Percentiles rank a stretch among this genome's conserved stretches.
These are phyloP conservation scores for Notechis scutatus DNA, from an alignment of 2,113 vertebrate genomes.

Conservation along the genomic window DNA sequence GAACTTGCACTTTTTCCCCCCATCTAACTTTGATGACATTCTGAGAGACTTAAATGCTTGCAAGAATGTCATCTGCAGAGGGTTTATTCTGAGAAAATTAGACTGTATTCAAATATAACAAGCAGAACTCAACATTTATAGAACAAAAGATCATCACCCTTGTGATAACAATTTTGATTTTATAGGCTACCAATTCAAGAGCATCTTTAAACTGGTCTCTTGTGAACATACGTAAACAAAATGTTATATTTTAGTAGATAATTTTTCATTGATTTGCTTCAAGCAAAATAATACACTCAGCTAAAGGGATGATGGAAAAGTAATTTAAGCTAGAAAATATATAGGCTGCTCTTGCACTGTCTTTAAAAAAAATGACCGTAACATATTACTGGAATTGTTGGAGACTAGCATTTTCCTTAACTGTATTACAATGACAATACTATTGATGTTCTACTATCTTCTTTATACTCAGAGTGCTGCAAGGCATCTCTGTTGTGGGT, in stretches of 20 bases:
- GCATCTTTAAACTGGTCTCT: conserved; percentile 47
- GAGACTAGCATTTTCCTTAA: conserved; percentile 43
- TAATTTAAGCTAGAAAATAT: conserved; percentile 46
- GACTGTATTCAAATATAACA: conserved; percentile 46
- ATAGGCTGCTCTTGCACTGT: not conserved
- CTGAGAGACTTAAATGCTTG: not conserved
- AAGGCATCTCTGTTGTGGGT: not conserved
- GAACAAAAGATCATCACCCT: conserved; percentile 48
- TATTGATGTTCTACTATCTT: not conserved
- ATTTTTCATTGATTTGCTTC: conserved; percentile 63
- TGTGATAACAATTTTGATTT: conserved; percentile 49
- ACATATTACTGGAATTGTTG: conserved; percentile 41
- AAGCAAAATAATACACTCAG: conserved; percentile 58
- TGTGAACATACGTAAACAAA: conserved; percentile 47
- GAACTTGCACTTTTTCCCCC: conserved; percentile 14
- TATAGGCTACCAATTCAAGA: conserved; percentile 55
- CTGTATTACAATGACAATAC: not conserved
- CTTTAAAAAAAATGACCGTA: conserved; percentile 37
- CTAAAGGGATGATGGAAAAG: conserved; percentile 54
- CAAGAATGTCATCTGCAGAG: conserved; percentile 34
- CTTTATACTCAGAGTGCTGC: not conserved
- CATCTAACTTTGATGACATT: conserved; percentile 46
- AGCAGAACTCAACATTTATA: conserved; percentile 15
- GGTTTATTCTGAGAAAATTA: conserved; percentile 44
- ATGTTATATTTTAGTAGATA: conserved; percentile 53